A percentile compares a stretch with the other conserved stretches of the same genome.
Conservation (phyloP, 2,888 invertebrate species). For the Cactoblastis cactorum region DNA sequence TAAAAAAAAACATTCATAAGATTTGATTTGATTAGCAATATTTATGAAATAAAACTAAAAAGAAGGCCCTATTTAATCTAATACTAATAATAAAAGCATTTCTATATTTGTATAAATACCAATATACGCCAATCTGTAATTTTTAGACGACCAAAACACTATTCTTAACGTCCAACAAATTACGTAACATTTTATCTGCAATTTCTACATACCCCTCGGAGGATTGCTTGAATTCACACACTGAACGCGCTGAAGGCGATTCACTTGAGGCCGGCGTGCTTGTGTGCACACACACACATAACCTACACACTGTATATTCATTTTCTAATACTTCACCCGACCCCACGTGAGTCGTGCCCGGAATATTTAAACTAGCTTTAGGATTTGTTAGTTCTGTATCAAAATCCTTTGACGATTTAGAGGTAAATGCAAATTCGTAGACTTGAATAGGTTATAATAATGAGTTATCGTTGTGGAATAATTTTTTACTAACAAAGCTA, state of each 20-base stretch:
- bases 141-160: too few species aligned
- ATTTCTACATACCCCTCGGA: conserved; percentile 33
- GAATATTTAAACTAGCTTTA: conserved; percentile 5
- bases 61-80: too few species aligned
- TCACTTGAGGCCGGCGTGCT: conserved; percentile 57
- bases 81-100: too few species aligned
- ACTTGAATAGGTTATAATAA: not conserved
- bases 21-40: too few species aligned
- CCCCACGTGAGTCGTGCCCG: not conserved
- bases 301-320: conserved; percentile 12
- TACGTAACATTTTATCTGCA: conserved; percentile 21
- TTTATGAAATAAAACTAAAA: too few species aligned
- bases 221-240: conserved; percentile 67
- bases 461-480: not conserved
- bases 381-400: conserved; percentile 5
- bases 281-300: conserved; percentile 34
- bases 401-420: conserved; percentile 3
- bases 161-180: too few species aligned
- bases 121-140: too few species aligned
- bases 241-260: conserved; percentile 65
- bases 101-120: too few species aligned
- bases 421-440: conserved; percentile 4
- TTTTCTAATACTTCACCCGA: conserved; percentile 14
- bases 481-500: too few species aligned
- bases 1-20: too few species aligned